These are phyloP conservation scores for Solea senegalensis DNA, from an alignment of 2,113 vertebrate species.

Conservation along the genomic window DNA sequence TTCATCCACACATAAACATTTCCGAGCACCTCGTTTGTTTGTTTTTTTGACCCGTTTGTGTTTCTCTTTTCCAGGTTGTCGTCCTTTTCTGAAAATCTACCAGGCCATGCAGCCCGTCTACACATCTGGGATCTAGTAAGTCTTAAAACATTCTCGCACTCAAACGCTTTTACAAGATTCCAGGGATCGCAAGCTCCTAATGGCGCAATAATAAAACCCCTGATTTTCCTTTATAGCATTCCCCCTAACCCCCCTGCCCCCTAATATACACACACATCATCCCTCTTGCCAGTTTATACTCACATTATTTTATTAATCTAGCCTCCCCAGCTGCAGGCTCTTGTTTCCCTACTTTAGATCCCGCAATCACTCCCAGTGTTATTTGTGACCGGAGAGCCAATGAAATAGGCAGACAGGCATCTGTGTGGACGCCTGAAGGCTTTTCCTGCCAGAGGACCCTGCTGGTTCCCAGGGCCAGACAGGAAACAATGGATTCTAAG, in stretches of 20 bases:
- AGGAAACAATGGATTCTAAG: slow-evolving; percentile 60
- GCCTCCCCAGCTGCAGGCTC: slow-evolving; percentile 62
- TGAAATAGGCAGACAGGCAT: slow-evolving; percentile 61
- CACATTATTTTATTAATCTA: slow-evolving; percentile 62
- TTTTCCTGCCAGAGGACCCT: slow-evolving; percentile 41
- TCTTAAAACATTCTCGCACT: slow-evolving; percentile 48
- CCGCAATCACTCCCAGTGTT: slow-evolving; percentile 44
- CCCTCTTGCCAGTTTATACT: slow-evolving; percentile 43
- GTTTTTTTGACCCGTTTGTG: not conserved
- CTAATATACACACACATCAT: slow-evolving; percentile 34
- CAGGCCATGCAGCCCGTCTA: slow-evolving; percentile 99
- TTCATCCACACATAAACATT: not conserved
- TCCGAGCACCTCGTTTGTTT: not conserved
- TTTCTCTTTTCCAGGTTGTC: slow-evolving; percentile 86
- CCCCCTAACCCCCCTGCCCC: slow-evolving; percentile 27
- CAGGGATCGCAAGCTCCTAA: slow-evolving; percentile 54
- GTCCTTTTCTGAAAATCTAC: slow-evolving; percentile 98
- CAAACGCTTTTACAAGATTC: slow-evolving; percentile 65
- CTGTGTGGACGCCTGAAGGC: slow-evolving; percentile 48
- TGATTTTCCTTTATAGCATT: slow-evolving; percentile 61
- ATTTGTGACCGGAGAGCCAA: slow-evolving; percentile 60
- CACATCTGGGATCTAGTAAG: slow-evolving; percentile 99
- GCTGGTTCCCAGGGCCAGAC: slow-evolving; percentile 53
- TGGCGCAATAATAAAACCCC: slow-evolving; percentile 57
- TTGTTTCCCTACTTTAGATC: slow-evolving; percentile 52